A percentile compares a stretch with the other conserved stretches of the same genome.
Conservation (phyloP, 2,888 invertebrate genomes). For the Apamea epomidion region DNA sequence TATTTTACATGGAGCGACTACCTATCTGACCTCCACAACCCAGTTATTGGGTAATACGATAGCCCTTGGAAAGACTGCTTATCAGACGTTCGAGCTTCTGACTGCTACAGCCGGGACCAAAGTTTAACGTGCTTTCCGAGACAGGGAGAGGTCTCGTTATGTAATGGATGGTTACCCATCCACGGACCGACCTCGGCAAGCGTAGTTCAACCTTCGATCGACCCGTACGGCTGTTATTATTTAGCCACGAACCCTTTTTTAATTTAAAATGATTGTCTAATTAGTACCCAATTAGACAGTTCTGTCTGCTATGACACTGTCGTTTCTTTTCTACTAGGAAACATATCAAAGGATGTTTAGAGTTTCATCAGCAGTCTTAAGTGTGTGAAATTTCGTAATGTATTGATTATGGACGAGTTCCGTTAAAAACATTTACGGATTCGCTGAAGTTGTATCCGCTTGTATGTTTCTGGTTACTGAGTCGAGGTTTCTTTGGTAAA, state of each 20-base stretch:
- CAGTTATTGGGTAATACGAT: background rate
- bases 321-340: background rate
- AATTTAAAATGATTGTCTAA: no score
- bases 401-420: conserved; percentile 5
- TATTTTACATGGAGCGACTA: background rate
- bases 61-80: background rate
- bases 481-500: background rate
- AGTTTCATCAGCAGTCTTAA: background rate
- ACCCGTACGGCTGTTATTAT: background rate
- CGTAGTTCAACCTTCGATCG: background rate
- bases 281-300: background rate
- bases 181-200: background rate
- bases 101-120: no score
- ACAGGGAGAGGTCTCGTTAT: background rate
- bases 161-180: background rate
- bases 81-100: background rate
- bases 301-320: background rate
- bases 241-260: background rate
- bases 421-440: conserved; percentile 37
- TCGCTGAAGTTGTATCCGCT: conserved; percentile 34
- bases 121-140: no score
- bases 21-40: background rate
- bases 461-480: conserved; percentile 33
- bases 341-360: conserved; percentile 34
- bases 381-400: conserved; percentile 24